These are phyloP conservation scores for Clarias pachynema DNA, from an alignment of 2,797 vertebrate genomes.

Conservation along the genomic window DNA sequence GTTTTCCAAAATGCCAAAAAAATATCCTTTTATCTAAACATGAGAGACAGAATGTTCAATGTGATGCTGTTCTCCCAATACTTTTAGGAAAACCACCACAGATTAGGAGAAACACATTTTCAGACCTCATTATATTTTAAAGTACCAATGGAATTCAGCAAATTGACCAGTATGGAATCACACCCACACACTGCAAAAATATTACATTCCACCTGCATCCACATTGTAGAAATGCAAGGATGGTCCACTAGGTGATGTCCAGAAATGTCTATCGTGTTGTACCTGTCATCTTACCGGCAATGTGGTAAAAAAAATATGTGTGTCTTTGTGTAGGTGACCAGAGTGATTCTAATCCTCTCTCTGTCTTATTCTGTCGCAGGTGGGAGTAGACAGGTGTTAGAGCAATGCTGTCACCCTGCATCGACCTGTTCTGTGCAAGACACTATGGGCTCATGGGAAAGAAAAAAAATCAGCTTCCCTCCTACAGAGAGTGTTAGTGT, in stretches of 20 bases:
- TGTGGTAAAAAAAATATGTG: conserved; percentile 24
- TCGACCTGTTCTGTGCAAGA: conserved; percentile 38
- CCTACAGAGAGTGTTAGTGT: conserved; percentile 24
- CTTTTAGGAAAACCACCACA: neutral
- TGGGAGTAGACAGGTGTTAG: conserved; percentile 54
- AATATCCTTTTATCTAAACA: neutral
- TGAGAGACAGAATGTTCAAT: neutral
- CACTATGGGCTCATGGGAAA: conserved; percentile 29
- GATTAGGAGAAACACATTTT: neutral
- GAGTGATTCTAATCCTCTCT: conserved; percentile 52
- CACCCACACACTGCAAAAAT: conserved; percentile 10
- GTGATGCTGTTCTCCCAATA: neutral
- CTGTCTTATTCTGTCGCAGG: conserved; percentile 50
- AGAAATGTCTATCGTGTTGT: conserved; percentile 45
- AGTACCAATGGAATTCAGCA: neutral
- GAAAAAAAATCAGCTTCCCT: conserved; percentile 31
- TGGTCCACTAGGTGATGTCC: conserved; percentile 43
- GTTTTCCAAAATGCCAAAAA: neutral
- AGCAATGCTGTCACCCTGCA: conserved; percentile 50
- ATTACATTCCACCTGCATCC: conserved; percentile 16
- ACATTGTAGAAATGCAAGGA: neutral
- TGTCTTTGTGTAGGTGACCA: conserved; percentile 39
- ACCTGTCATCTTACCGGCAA: conserved; percentile 47
- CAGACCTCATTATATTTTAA: conserved; percentile 2
- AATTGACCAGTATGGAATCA: conserved; percentile 1